Base-by-base conservation (phyloP, 2,113 vertebrate species). In the Motacilla alba region DNA sequence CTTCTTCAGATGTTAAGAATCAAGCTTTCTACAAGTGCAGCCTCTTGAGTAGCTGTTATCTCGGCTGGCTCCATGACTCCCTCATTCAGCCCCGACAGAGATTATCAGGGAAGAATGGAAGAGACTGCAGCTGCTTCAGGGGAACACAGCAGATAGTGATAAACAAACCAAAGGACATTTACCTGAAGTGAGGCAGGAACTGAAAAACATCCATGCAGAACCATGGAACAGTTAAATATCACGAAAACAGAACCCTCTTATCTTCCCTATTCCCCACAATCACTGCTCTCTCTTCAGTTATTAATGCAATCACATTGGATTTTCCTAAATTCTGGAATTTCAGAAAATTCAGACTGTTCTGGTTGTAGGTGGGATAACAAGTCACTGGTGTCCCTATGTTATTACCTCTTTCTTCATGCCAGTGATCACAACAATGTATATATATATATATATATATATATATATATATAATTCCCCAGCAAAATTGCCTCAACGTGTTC, bases 61-160 rank as follows among this genome's bases (percentile, higher is more conserved):
- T 84, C 0, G 0, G 24, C 72, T 85, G 58, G 49, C 58, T 90
- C 3, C 62, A 23, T 39, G 53, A 52, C 27, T 43, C 31, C 8
- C 15, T 33, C 58, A 18, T 67, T 87, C 6, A 8, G 26, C 26
- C 27, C 53, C 13, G 4, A 19, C 4, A 9, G 13, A 66, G n/a
- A 58, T n/a, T 78, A 28, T 74, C 30, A 18, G 8, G 62, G 62
- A 67, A 82, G 52, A 81, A 79, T 9, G 24, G 44, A 87, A 72
- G 35, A 78, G 11, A 28, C 21, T 11, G 14, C 0, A 0, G 19
- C 26, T 76, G 37, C 41, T 90, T 60, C 59, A 77, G 0, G 0
- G 31, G 12, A 82, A 37, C 66, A 87, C 52, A 59, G 52, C 52
- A 82, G 56, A 53, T 0, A 67, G 23, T 9, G 15, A 39, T 17